Evolutionary conservation across 1,140 invertebrate genomes (phyloP), one percentile per base, ranked within the genome.

Genomic region (Oncopodura yosiiana): DNA sequence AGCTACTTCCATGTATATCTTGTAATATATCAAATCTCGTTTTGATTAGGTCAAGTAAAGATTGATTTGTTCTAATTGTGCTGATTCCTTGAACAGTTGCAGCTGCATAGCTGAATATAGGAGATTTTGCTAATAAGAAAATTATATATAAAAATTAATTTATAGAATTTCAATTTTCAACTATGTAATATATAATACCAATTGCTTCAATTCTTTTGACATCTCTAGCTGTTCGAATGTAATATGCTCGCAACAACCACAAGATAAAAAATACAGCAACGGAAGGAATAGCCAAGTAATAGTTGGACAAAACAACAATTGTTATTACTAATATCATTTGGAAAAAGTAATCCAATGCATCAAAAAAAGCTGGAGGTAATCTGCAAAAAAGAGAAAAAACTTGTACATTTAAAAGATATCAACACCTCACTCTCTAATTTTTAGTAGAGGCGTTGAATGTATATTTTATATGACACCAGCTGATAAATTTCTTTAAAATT

Each of bases 31-130:
- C 84, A 62, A 88, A 89, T 70, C 87, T 81, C 70, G 87, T 82
- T 27, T 80, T 70, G 58, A 84, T 83, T 11, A 94, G 77, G 49
- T 83, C 80, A 60, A 81, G 73, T 69, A 92, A 73, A 6, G 77
- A 72, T 36, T 78, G 75, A 62, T 87, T 92, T 0, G 91, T 88
- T 52, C 92, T 75, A 45, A 97, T 91, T 0, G 90, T 94, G 0
- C 85, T 78, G 21, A 96, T 72, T 4, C 92, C 92, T 70, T 87
- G 84, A 1, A 95, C 72, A 0, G 89, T 84, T 29, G 90, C 82
- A 68, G 84, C 90, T 41, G 96, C 72, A 67, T 94, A 88, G 11
- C 85, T 84, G 65, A 87, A 89, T 1, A 93, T 77, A 0, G 89
- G 88, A 65, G 82, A 84, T 51, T 81, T 74, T 46, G 80, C 82